These are phyloP conservation scores for Philopedon plagiatum DNA, from an alignment of 2,888 invertebrate species.

Conservation along the genomic window DNA sequence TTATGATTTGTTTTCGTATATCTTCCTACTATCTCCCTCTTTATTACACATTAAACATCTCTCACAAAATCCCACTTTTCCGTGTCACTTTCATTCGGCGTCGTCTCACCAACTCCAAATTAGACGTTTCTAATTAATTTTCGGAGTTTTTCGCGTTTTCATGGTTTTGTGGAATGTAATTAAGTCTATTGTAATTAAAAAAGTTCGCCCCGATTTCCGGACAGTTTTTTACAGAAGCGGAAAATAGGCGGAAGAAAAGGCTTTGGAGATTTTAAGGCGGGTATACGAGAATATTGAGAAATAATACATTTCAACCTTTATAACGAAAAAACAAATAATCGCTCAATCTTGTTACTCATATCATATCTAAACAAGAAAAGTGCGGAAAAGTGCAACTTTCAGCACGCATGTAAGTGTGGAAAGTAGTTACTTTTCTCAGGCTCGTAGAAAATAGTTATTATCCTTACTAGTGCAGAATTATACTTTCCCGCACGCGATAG, in stretches of 20 bases:
- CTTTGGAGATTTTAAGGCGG: slow-evolving; percentile 14
- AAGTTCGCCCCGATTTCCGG: slow-evolving; percentile 44
- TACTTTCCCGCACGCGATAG: too few species aligned
- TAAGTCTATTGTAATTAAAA: slow-evolving; percentile 49
- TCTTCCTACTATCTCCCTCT: not conserved
- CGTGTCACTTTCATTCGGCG: slow-evolving; percentile 35
- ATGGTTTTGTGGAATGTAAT: slow-evolving; percentile 47
- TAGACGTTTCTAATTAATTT: slow-evolving; percentile 49
- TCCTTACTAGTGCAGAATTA: too few species aligned
- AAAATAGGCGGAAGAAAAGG: slow-evolving; percentile 29
- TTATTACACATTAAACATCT: slow-evolving; percentile 2
- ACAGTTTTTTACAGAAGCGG: slow-evolving; percentile 31
- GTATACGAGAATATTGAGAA: too few species aligned
- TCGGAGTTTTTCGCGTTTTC: slow-evolving; percentile 46
- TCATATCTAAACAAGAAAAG: too few species aligned
- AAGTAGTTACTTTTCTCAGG: too few species aligned
- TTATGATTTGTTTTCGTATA: not conserved
- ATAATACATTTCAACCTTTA: too few species aligned
- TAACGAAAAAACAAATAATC: too few species aligned
- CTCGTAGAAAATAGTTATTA: too few species aligned
- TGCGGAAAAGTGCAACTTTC: too few species aligned
- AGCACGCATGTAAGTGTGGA: too few species aligned
- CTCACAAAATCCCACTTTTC: slow-evolving; percentile 30
- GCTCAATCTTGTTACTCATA: too few species aligned
- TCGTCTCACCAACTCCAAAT: slow-evolving; percentile 35